phyloP scores from a whole-genome alignment of 1,140 invertebrate species.

The Lordiphosa clarofinis region DNA sequence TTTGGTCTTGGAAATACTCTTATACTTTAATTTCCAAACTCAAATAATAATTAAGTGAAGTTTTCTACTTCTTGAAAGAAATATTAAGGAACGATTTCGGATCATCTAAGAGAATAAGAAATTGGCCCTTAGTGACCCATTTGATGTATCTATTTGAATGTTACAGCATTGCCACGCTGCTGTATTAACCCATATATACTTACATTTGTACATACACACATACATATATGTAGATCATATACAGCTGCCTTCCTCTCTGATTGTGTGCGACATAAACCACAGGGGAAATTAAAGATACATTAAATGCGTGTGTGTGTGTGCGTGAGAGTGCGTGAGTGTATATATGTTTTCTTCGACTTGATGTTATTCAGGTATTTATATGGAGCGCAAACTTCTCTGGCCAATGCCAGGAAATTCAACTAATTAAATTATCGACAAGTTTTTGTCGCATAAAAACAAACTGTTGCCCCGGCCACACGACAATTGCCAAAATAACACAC shows the following conservation, averaged over 20 bases:
- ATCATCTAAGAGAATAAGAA: too few relatives aligned
- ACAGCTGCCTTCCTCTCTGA: slow-evolving; percentile 45
- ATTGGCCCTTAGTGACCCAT: background rate
- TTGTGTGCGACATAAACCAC: slow-evolving; percentile 70
- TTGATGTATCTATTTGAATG: slow-evolving; percentile 7
- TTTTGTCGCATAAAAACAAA: slow-evolving; percentile 54
- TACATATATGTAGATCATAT: slow-evolving; percentile 19
- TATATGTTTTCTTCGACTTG: slow-evolving; percentile 5
- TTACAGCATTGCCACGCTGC: background rate
- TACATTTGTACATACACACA: slow-evolving; percentile 9
- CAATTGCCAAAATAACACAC: slow-evolving; percentile 1
- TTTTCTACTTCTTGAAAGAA: too few relatives aligned
- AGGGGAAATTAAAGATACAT: slow-evolving; percentile 77
- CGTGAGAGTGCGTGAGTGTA: slow-evolving; percentile 2
- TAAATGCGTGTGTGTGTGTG: slow-evolving; percentile 59
- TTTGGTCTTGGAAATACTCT: too few relatives aligned
- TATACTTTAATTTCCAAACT: too few relatives aligned
- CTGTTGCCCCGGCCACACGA: slow-evolving; percentile 31
- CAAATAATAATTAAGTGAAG: too few relatives aligned
- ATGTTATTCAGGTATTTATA: slow-evolving; percentile 27
- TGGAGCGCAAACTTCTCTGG: slow-evolving; percentile 6
- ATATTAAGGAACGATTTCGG: too few relatives aligned
- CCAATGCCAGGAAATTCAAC: slow-evolving; percentile 37
- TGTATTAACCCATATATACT: background rate
- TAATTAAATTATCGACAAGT: slow-evolving; percentile 66